A percentile compares a stretch with the other conserved stretches of the same genome.
Evolutionary conservation across 2,797 vertebrate genomes (phyloP).

Genomic region (Poecilia picta): DNA sequence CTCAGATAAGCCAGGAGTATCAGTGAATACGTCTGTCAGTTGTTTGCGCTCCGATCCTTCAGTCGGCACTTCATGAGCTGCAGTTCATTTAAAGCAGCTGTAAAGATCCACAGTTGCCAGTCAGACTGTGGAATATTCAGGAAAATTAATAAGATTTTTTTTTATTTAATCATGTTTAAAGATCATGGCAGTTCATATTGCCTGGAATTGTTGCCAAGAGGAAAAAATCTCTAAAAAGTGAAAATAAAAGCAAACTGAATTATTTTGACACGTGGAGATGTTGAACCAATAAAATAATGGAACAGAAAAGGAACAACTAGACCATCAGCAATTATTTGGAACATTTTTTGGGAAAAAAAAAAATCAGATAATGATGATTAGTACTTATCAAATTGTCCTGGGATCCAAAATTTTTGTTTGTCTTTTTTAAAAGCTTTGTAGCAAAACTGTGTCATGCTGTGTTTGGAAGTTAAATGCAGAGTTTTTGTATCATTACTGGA

Average conservation of each 20-base stretch:
- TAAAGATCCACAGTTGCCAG: neutral
- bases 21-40: neutral
- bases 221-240: neutral
- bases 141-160: neutral
- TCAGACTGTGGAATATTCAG: neutral
- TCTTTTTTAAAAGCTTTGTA: neutral
- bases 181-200: neutral
- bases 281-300: neutral
- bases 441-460: neutral
- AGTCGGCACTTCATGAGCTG: neutral
- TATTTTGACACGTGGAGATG: neutral
- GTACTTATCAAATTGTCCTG: neutral
- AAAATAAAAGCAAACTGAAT: neutral
- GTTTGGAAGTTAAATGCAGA: neutral
- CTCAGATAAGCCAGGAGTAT: neutral
- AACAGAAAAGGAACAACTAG: neutral
- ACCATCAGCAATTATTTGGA: neutral
- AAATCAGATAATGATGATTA: neutral
- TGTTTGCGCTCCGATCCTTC: neutral
- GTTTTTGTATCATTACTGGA: neutral
- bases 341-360: neutral
- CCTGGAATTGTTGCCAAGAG: neutral
- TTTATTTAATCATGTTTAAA: neutral
- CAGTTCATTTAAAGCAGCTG: neutral
- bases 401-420: neutral